These are phyloP conservation scores for Macrosoma leucophasiata DNA, from an alignment of 2,888 invertebrate genomes.

Conservation along the genomic window DNA sequence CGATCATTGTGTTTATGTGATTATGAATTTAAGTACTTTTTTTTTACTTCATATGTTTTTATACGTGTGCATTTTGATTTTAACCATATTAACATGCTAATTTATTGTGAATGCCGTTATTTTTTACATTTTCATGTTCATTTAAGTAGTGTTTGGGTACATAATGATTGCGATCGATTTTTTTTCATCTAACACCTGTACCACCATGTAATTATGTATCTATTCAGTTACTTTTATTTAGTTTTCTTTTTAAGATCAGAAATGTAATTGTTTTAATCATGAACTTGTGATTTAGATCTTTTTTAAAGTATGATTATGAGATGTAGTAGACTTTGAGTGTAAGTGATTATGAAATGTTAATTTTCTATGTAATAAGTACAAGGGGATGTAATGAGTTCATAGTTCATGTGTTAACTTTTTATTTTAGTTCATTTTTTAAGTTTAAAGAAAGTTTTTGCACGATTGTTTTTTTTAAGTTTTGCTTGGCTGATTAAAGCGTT, in stretches of 20 bases:
- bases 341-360: conserved; percentile 20
- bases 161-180: conserved; percentile 43
- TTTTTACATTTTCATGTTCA: conserved; percentile 39
- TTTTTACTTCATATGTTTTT: conserved; percentile 29
- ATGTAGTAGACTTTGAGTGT: conserved; percentile 46
- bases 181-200: conserved; percentile 11
- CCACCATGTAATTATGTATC: conserved; percentile 58
- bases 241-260: conserved; percentile 32
- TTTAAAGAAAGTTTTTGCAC: conserved; percentile 44
- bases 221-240: conserved; percentile 42
- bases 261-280: conserved; percentile 61
- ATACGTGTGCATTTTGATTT: conserved; percentile 61
- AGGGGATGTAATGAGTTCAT: conserved; percentile 32
- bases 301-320: conserved; percentile 66
- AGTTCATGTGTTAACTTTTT: conserved; percentile 35
- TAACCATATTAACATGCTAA: conserved; percentile 71
- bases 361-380: conserved; percentile 23
- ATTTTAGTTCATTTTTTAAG: conserved; percentile 39
- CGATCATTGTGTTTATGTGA: conserved; percentile 51
- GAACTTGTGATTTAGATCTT: conserved; percentile 63
- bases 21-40: conserved; percentile 49
- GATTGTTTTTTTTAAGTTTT: conserved; percentile 53
- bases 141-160: conserved; percentile 49
- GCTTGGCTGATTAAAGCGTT: conserved; percentile 55
- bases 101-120: conserved; percentile 54